Base-by-base conservation (phyloP, 2,797 vertebrate species). In the Podarcis siculus region DNA sequence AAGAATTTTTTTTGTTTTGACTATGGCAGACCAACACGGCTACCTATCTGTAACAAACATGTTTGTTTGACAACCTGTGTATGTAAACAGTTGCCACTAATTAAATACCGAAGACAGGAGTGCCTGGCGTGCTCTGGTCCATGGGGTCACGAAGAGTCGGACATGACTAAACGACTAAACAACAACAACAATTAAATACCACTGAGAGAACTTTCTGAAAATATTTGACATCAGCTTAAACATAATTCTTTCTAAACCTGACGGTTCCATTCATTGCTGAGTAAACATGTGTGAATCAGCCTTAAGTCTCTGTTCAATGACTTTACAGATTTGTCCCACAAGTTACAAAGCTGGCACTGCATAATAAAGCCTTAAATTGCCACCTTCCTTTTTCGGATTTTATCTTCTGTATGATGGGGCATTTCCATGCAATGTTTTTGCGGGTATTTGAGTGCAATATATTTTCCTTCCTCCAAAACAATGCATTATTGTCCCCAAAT, bases 401-500 rank as follows among this genome's bases (percentile, higher is more conserved):
- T 85, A 79, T 79, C 25, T 85, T 75, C 75, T 87, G 27, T 37
- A 21, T 66, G 58, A 85, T 77, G 90, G 79, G 87, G 82, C 49
- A 86, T 1, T 45, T 67, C 87, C 87, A 8, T 75, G 27, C 23
- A 75, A 9, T 25, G 10, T 0, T 71, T 72, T 90, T 84, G 5
- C 64, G 86, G 39, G 5, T 71, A 92, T 90, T 76, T 82, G 87
- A 55, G 66, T 88, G 83, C 58, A 88, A 69, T 92, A 83, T 75
- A 86, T 86, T 86, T 77, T 0, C 2, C 91, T 91, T 77, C 83
- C 69, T 61, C 87, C 58, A 90, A 80, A 96, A 91, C 69, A 91
- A 94, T 3, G 4, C 69, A 76, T 90, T 93, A 93, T 81, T 93
- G 89, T 87, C 13, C 30, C 67, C 77, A 93, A 89, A 93, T 92